Base-by-base conservation (phyloP, 2,797 vertebrate species). In the Lagocephalus sceleratus region DNA sequence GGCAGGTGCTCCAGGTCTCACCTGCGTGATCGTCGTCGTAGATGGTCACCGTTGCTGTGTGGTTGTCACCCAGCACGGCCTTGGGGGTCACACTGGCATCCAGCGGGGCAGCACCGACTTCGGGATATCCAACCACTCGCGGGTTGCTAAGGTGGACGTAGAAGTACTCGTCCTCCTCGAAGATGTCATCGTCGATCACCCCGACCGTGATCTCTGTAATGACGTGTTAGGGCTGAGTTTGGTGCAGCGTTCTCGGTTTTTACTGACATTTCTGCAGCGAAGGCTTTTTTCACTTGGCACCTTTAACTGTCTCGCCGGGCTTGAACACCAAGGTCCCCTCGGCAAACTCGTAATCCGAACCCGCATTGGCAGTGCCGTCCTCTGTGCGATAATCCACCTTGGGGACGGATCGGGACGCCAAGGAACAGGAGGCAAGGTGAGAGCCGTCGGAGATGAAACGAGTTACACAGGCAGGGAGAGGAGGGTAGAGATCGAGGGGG, bases 111-210 rank as follows among this genome's bases (percentile, higher is more conserved):
- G 85, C 64, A 60, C 86, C 82, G 1, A 86, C 79, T 48, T 92
- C 90, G 0, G 87, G 77, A 26, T 84, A 85, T 8, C 83, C 85
- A 6, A 86, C 81, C 9, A 91, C 78, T 2, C 91, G 87, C 1
- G 91, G 90, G 59, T 93, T 91, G 63, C 90, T 92, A 39, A 94
- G 90, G 51, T 91, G 92, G 12, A 94, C 91, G 12, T 92, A 91
- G 77, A 94, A 94, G 63, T 93, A 92, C 69, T 94, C 93, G 5
- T 94, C 93, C 64, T 94, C 92, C 63, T 94, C 93, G 20, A 93
- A 94, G 64, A 94, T 92, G 83, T 94, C 93, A 0, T 94, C 93
- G 0, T 94, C 93, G 3, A 94, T 93, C 25, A 94, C 92, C 9
- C 92, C 92, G 0, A 94, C 91, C 0, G 91, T 87, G 44, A 94